Conservation (phyloP, 2,888 invertebrate species). For the Epistrophella euchroma region DNA sequence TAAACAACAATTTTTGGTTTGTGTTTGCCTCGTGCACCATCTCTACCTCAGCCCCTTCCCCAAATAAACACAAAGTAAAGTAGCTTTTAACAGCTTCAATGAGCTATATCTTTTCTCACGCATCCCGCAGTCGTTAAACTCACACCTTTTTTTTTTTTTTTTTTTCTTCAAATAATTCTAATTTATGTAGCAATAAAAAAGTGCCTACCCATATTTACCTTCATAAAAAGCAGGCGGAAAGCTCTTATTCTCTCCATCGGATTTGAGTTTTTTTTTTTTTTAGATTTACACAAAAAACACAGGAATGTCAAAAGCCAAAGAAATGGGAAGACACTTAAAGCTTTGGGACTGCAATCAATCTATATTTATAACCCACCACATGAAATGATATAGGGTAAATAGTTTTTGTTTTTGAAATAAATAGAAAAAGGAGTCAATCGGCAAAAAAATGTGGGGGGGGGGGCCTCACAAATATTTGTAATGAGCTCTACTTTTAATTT, state of each 20-base stretch:
- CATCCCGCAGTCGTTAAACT: constrained; percentile 68
- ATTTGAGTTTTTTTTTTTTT: constrained; percentile 11
- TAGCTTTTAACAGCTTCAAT: constrained; percentile 35
- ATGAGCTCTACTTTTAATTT: no score
- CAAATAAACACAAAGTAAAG: constrained; percentile 26
- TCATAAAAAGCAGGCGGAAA: constrained; percentile 54
- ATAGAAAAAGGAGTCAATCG: no score
- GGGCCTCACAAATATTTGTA: no score
- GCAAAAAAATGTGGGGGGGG: no score
- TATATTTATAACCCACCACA: constrained; percentile 50
- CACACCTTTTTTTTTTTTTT: constrained; percentile 63
- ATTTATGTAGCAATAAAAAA: constrained; percentile 72
- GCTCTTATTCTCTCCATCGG: constrained; percentile 45
- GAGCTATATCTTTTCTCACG: constrained; percentile 62
- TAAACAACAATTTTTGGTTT: constrained; percentile 40
- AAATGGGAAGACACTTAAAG: constrained; percentile 63
- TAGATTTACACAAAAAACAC: constrained; percentile 56
- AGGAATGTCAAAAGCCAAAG: constrained; percentile 68
- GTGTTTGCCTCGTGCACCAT: constrained; percentile 24
- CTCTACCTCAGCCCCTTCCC: no score
- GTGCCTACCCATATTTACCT: constrained; percentile 42
- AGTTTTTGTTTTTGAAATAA: not conserved
- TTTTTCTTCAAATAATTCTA: constrained; percentile 69
- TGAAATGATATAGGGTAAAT: constrained; percentile 15
- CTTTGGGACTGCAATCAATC: constrained; percentile 69